phyloP scores from a whole-genome alignment of 2,113 vertebrate genomes.

The Brachionichthys hirsutus region DNA sequence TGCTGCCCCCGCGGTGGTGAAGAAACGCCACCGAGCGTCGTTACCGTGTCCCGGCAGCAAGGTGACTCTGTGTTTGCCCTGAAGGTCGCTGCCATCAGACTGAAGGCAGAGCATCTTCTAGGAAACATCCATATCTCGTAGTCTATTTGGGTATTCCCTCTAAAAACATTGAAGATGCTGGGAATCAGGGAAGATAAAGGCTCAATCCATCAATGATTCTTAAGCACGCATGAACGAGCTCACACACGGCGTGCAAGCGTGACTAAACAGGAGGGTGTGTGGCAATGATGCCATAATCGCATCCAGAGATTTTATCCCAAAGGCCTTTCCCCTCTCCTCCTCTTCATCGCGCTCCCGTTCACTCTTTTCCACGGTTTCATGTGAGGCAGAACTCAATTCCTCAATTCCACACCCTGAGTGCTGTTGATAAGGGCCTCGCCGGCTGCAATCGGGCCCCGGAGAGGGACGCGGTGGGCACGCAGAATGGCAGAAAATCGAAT shows the following conservation, averaged over 20 bases:
- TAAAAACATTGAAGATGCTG: slow-evolving; percentile 40
- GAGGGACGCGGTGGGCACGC: slow-evolving; percentile 59
- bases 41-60: slow-evolving; percentile 49
- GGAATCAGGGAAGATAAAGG: slow-evolving; percentile 64
- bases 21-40: slow-evolving; percentile 39
- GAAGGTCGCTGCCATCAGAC: slow-evolving; percentile 30
- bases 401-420: slow-evolving; percentile 75
- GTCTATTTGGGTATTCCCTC: slow-evolving; percentile 51
- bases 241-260: not conserved
- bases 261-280: slow-evolving; percentile 37
- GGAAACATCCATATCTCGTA: slow-evolving; percentile 34
- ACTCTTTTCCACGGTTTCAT: slow-evolving; percentile 62
- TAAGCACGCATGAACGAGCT: slow-evolving; percentile 35
- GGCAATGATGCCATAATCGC: slow-evolving; percentile 1
- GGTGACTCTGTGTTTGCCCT: slow-evolving; percentile 50
- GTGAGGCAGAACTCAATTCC: slow-evolving; percentile 72
- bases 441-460: slow-evolving; percentile 64
- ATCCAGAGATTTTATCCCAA: slow-evolving; percentile 46
- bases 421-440: slow-evolving; percentile 74
- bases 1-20: slow-evolving; percentile 47
- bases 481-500: slow-evolving; percentile 77
- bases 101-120: slow-evolving; percentile 20
- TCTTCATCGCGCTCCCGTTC: slow-evolving; percentile 13
- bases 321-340: not conserved
- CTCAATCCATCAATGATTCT: too few species aligned